Conservation (phyloP, 1,140 invertebrate genomes). For the Euwallacea similis region DNA sequence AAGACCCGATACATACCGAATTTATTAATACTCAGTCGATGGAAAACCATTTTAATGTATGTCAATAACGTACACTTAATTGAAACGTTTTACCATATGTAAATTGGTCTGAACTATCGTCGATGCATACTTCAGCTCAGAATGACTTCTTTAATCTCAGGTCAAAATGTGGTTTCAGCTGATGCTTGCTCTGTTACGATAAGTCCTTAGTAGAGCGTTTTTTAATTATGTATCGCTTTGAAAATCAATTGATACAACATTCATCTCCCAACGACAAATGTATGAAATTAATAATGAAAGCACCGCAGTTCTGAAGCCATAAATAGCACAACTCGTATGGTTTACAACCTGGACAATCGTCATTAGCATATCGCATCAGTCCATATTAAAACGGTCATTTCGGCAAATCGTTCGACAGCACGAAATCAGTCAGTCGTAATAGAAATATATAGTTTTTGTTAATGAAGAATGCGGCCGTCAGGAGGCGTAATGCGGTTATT, state of each 20-base stretch:
- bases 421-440: slow-evolving; percentile 49
- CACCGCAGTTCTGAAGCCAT: neutral
- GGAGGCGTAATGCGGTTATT: slow-evolving; percentile 51
- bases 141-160: too few relatives aligned
- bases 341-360: slow-evolving; percentile 40
- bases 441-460: slow-evolving; percentile 54
- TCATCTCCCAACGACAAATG: neutral
- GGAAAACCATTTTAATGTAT: too few relatives aligned
- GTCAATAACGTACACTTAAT: too few relatives aligned
- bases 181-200: too few relatives aligned
- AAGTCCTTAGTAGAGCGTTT: too few relatives aligned
- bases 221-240: neutral
- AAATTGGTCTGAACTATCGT: too few relatives aligned
- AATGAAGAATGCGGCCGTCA: slow-evolving; percentile 51
- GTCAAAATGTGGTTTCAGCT: too few relatives aligned
- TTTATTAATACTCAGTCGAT: too few relatives aligned
- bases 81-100: too few relatives aligned
- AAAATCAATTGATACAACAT: neutral
- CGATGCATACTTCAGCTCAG: too few relatives aligned
- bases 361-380: slow-evolving; percentile 41
- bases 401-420: slow-evolving; percentile 36
- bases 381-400: slow-evolving; percentile 47
- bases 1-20: too few relatives aligned
- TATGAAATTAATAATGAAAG: neutral
- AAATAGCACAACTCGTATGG: neutral